Base-by-base conservation (phyloP, 2,888 invertebrate species). In the Tetragnatha montana region DNA sequence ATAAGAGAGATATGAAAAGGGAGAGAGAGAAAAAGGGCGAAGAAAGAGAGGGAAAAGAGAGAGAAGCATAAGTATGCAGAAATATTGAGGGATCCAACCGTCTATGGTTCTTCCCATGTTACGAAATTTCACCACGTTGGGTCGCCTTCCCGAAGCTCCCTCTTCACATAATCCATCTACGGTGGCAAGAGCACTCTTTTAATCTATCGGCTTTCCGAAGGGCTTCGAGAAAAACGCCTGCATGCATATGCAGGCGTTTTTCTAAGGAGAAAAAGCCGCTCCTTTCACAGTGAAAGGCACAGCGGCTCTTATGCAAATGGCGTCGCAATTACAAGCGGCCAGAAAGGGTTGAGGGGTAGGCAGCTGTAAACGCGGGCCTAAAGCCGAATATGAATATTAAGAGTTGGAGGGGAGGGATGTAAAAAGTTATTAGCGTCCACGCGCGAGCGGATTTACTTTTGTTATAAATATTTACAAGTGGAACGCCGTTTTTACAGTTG, bases 241-340 rank as follows among this genome's bases (percentile, higher is more conserved):
- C 88, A 89, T 89, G 84, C 80, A 84, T 89, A 89, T 89, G 88
- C 88, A 88, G 83, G 49, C 71, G 79, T 70, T 80, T 69, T 50
- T 51, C 81, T 35, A 35, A 35, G 35, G 35, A 35, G 35, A 35
- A 35, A 35, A 35, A 35, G 75, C 49, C 50, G 49, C 75, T 19
- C 60, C 79, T 89, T 75, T 89, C 84, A 81, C 14, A 71, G 85
- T 78, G 83, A 83, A 81, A 83, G 81, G 76, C 76, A 76, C 70
- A 69, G 71, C 81, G 69, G 74, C 49, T 85, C 85, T 75, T 85
- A 89, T 89, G 89, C 89, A 85, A 89, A 89, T 89, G 76, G 60
- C 19, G 51, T 85, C 70, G 89, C 85, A 89, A 89, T 89, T 89
- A 89, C 81, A 10, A 35, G 51, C 74, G 50, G n/a, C 80, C 35